Evolutionary conservation across 2,797 vertebrate species (phyloP).

Genomic region (Myotis pilosus): DNA sequence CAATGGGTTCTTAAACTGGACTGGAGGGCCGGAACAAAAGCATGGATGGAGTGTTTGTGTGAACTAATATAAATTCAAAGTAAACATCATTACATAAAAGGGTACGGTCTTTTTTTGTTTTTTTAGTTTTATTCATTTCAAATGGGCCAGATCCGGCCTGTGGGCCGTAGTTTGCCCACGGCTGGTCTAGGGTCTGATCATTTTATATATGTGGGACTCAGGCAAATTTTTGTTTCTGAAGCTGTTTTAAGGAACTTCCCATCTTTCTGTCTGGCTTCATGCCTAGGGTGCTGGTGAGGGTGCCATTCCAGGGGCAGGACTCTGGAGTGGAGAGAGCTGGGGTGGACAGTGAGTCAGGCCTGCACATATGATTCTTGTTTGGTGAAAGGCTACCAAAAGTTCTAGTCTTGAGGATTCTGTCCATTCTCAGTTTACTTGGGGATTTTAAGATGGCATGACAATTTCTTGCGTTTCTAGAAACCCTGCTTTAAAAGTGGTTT

Average conservation of each 20-base stretch:
- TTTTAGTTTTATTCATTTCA: no score
- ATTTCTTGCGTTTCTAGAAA: constrained; percentile 44
- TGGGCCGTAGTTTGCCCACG: no score
- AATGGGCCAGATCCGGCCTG: no score
- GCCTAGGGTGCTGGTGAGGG: accelerated
- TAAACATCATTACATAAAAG: no score
- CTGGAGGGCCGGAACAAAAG: no score
- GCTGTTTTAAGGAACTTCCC: constrained; percentile 47
- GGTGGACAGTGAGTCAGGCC: background rate
- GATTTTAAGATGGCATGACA: background rate
- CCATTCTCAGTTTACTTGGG: constrained; percentile 39
- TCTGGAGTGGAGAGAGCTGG: background rate
- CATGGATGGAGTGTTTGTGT: no score
- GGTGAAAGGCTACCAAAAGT: background rate
- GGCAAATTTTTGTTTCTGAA: constrained; percentile 37
- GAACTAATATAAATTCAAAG: no score
- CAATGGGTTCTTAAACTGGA: no score
- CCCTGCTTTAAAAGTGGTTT: background rate
- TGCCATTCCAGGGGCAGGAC: background rate
- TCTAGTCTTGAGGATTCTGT: constrained; percentile 28
- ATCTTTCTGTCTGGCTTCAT: background rate
- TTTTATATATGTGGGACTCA: background rate
- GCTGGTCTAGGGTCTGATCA: background rate
- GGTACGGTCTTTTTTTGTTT: no score
- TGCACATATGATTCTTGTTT: background rate